phyloP scores from a whole-genome alignment of 2,797 vertebrate genomes.

The Pelodytes ibericus region DNA sequence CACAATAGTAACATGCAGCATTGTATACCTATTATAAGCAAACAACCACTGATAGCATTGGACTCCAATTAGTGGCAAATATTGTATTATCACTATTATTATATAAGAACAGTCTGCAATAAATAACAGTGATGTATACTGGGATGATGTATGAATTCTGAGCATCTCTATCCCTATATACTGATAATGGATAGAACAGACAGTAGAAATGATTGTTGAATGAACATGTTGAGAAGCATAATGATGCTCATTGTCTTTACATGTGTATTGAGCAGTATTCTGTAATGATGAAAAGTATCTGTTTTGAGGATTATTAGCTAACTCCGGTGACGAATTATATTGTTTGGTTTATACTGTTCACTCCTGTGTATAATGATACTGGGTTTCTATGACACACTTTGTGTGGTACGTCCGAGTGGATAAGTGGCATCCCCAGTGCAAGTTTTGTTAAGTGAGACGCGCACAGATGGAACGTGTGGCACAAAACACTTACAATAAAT shows the following conservation, averaged over 20 bases:
- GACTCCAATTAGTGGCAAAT: too few relatives aligned
- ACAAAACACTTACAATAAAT: too few relatives aligned
- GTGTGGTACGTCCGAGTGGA: too few relatives aligned
- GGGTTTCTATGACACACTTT: neutral
- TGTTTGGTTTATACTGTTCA: neutral
- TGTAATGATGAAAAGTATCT: slow-evolving; percentile 8
- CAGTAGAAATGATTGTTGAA: neutral
- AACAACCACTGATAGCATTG: neutral
- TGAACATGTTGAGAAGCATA: neutral
- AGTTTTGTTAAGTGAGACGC: too few relatives aligned
- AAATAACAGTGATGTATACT: neutral
- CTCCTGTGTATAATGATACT: neutral
- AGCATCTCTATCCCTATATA: too few relatives aligned
- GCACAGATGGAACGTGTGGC: too few relatives aligned
- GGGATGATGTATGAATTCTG: too few relatives aligned
- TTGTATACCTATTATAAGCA: neutral
- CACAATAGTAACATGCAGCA: neutral
- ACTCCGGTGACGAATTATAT: neutral
- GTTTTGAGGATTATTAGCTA: neutral
- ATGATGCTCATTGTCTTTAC: neutral
- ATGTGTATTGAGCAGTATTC: neutral
- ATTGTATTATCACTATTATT: too few relatives aligned
- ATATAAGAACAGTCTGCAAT: neutral
- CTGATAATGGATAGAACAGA: neutral
- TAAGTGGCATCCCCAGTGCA: too few relatives aligned